Evolutionary conservation across 2,888 invertebrate species (phyloP).

Genomic region (Physocephala rufipes): DNA sequence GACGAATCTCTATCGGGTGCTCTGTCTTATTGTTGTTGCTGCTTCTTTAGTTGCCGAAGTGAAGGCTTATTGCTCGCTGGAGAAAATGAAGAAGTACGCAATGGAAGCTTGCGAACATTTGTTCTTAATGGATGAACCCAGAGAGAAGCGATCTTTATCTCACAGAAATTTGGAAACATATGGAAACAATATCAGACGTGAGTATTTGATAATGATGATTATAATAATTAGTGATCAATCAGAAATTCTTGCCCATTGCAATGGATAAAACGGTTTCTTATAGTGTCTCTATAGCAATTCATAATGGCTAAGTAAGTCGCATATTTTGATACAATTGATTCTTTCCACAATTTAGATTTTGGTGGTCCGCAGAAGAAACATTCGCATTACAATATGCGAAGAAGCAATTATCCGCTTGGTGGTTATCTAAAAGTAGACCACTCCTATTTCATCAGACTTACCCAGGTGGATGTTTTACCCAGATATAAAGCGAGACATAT

Average conservation of each 20-base stretch:
- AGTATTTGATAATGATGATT: constrained; percentile 46
- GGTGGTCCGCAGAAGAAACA: constrained; percentile 52
- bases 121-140: constrained; percentile 55
- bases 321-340: constrained; percentile 9
- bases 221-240: background rate
- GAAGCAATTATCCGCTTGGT: constrained; percentile 58
- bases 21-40: background rate
- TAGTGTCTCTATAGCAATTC: too few relatives aligned
- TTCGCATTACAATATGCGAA: constrained; percentile 50
- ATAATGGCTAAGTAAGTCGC: too few relatives aligned
- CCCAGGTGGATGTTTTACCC: constrained; percentile 54
- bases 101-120: constrained; percentile 62
- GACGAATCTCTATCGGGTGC: background rate
- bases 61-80: constrained; percentile 57
- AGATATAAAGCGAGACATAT: constrained; percentile 55
- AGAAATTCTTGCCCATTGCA: too few relatives aligned
- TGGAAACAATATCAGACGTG: constrained; percentile 50
- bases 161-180: constrained; percentile 41
- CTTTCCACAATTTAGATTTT: constrained; percentile 49
- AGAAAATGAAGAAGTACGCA: constrained; percentile 59
- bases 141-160: constrained; percentile 54
- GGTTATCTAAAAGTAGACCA: constrained; percentile 60
- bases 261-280: too few relatives aligned
- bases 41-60: constrained; percentile 29
- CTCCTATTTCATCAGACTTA: constrained; percentile 54